phyloP scores from a whole-genome alignment of 2,797 vertebrate species.

The Gila robusta region DNA sequence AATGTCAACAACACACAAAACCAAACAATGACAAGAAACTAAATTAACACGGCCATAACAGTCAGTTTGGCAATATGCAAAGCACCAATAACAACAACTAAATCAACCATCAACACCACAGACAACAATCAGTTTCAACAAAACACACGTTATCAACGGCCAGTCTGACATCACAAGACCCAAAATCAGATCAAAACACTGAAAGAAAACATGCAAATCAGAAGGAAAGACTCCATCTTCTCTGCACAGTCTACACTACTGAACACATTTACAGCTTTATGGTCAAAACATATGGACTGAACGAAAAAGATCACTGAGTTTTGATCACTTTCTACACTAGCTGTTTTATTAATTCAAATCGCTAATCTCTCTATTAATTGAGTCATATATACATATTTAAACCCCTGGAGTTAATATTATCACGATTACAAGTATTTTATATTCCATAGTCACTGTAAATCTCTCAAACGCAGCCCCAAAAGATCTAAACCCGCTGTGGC shows the following conservation, averaged over 20 bases:
- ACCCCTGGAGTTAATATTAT: neutral
- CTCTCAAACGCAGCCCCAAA: neutral
- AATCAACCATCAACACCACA: neutral
- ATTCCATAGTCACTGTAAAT: neutral
- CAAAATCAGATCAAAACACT: conserved; percentile 16
- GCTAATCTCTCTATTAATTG: neutral
- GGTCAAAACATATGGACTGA: neutral
- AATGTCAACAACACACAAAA: neutral
- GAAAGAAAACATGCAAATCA: conserved; percentile 3
- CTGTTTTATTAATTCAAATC: conserved; percentile 5
- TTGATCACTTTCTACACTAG: conserved; percentile 15
- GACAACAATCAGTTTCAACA: neutral
- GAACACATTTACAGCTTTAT: neutral
- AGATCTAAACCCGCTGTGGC: conserved; percentile 23
- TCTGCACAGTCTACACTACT: neutral
- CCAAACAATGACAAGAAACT: neutral
- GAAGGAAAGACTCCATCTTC: neutral
- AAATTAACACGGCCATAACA: neutral
- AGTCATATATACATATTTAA: neutral
- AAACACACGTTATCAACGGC: neutral
- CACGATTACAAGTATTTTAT: neutral
- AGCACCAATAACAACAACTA: too few relatives aligned
- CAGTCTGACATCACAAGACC: conserved; percentile 11
- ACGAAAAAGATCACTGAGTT: neutral
- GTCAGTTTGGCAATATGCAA: neutral